Percentiles rank a stretch among this genome's conserved stretches.
Evolutionary conservation across 2,113 vertebrate genomes (phyloP).

Genomic region (Hippocampus zosterae): DNA sequence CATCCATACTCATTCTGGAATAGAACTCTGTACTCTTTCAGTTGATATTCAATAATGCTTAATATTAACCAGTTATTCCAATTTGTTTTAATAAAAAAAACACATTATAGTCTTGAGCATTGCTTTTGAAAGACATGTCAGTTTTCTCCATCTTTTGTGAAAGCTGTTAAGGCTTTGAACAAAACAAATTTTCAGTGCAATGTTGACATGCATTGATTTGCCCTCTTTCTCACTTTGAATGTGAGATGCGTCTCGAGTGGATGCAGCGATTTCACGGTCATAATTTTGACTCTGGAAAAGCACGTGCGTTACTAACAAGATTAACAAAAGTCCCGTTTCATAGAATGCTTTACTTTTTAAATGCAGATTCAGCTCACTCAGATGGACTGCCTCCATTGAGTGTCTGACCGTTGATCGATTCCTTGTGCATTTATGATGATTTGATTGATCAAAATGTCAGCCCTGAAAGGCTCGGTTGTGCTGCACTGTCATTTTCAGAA

Average conservation of each 20-base stretch:
- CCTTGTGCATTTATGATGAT: background rate
- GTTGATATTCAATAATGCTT: too few relatives aligned
- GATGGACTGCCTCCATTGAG: background rate
- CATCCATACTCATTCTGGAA: background rate
- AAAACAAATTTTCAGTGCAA: background rate
- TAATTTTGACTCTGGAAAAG: background rate
- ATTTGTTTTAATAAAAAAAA: too few relatives aligned
- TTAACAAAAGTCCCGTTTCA: background rate
- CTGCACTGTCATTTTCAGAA: background rate
- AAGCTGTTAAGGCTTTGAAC: background rate
- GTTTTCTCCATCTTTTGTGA: too few relatives aligned
- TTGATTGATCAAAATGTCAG: conserved; percentile 1
- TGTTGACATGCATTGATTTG: background rate
- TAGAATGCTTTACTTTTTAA: background rate
- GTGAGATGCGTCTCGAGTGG: too few relatives aligned
- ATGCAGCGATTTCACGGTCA: background rate
- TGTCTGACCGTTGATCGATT: background rate
- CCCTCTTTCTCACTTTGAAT: background rate
- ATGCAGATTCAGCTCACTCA: background rate
- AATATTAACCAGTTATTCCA: too few relatives aligned
- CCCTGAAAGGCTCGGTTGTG: background rate
- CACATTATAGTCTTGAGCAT: too few relatives aligned
- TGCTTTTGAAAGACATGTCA: too few relatives aligned
- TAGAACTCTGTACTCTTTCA: background rate
- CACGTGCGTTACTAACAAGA: background rate